Percentiles rank a stretch among this genome's conserved stretches.
phyloP scores from a whole-genome alignment of 2,797 vertebrate genomes.

The Sebastiscus albofasciatus region DNA sequence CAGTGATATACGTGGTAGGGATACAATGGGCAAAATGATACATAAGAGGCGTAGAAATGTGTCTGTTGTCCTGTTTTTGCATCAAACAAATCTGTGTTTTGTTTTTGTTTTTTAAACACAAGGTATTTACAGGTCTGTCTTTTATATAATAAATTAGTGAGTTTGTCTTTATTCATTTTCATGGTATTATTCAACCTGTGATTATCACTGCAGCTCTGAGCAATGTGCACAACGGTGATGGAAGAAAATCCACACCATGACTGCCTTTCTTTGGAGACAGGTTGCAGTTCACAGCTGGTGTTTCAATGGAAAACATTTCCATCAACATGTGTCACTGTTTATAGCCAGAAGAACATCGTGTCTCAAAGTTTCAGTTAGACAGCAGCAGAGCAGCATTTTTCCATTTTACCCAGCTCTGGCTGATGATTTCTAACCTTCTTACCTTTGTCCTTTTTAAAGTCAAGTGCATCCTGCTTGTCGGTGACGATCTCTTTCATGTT shows the following conservation, averaged over 20 bases:
- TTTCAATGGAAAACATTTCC: not conserved
- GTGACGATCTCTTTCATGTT: constrained; percentile 99
- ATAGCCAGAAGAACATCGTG: not conserved
- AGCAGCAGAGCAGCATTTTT: not conserved
- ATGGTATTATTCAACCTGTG: not conserved
- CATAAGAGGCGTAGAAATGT: not conserved
- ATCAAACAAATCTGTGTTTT: not conserved
- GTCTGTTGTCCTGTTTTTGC: not conserved
- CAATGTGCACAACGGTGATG: not conserved
- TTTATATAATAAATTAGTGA: not conserved
- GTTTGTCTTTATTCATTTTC: not conserved
- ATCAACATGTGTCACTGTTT: not conserved
- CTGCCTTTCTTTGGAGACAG: not conserved
- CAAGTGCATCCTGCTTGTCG: constrained; percentile 97
- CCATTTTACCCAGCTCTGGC: not conserved
- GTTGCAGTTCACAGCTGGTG: not conserved
- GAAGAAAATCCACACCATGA: not conserved
- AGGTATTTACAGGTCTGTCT: not conserved
- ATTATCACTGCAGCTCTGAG: not conserved
- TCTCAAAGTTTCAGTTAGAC: not conserved
- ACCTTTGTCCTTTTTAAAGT: constrained; percentile 99
- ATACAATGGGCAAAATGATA: not conserved
- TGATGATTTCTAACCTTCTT: not conserved
- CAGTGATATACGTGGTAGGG: not conserved
- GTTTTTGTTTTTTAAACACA: not conserved